These are phyloP conservation scores for Drosophila emarginata DNA, from an alignment of 2,888 invertebrate species.

Conservation along the genomic window DNA sequence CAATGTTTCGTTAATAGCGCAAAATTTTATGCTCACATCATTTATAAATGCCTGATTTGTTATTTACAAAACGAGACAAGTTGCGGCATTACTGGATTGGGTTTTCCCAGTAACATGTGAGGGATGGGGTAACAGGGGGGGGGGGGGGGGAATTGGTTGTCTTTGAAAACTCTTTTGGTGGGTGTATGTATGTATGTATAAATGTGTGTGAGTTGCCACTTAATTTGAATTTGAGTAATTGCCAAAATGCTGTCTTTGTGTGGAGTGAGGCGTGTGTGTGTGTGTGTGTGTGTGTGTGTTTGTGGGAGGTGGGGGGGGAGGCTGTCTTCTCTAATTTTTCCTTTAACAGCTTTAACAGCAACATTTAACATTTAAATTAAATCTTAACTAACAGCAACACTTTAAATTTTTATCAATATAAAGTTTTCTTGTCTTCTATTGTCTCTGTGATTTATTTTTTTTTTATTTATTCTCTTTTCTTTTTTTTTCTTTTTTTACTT, in stretches of 20 bases:
- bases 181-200: slow-evolving; percentile 20
- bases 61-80: slow-evolving; percentile 81
- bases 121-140: not conserved
- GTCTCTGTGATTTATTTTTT: no score
- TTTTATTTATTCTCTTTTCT: no score
- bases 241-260: slow-evolving; percentile 56
- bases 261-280: not conserved
- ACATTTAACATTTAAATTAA: not conserved
- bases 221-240: slow-evolving; percentile 77
- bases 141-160: not conserved
- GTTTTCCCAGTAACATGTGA: slow-evolving; percentile 32
- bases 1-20: slow-evolving; percentile 45
- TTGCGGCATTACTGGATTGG: slow-evolving; percentile 69
- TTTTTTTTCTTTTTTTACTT: no score
- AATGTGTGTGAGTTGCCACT: slow-evolving; percentile 55
- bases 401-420: no score
- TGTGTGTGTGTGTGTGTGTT: no score
- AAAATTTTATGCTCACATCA: slow-evolving; percentile 80
- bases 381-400: no score
- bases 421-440: no score
- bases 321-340: no score
- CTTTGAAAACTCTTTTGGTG: slow-evolving; percentile 5
- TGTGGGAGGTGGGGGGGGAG: not conserved
- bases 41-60: slow-evolving; percentile 82
- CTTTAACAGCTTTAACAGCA: not conserved